These are phyloP conservation scores for Epinephelus fuscoguttatus DNA, from an alignment of 2,113 vertebrate species.

Conservation along the genomic window DNA sequence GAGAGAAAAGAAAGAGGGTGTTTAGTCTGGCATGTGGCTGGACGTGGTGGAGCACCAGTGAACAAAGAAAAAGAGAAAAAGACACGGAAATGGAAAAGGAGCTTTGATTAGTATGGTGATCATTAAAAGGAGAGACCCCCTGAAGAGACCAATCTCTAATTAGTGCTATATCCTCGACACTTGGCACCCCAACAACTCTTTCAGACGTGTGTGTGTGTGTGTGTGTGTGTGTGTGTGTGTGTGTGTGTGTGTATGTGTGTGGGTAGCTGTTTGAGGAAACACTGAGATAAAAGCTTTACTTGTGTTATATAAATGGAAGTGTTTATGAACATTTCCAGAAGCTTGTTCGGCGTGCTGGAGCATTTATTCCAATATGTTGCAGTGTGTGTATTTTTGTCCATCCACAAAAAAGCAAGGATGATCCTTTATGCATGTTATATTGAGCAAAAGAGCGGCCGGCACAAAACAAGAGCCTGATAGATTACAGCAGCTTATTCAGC, in stretches of 20 bases:
- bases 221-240: slow-evolving; percentile 11
- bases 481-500: slow-evolving; percentile 63
- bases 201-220: slow-evolving; percentile 36
- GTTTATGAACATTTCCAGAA: slow-evolving; percentile 30
- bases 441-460: slow-evolving; percentile 22
- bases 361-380: slow-evolving; percentile 2
- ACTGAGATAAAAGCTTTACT: slow-evolving; percentile 34
- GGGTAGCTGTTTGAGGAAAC: slow-evolving; percentile 5
- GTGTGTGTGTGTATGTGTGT: slow-evolving; percentile 10
- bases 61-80: slow-evolving; percentile 29
- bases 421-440: slow-evolving; percentile 6
- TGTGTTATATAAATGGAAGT: slow-evolving; percentile 36
- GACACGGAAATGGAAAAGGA: slow-evolving; percentile 21
- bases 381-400: slow-evolving; percentile 22
- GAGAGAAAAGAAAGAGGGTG: not conserved
- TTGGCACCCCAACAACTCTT: slow-evolving; percentile 57
- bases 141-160: slow-evolving; percentile 72
- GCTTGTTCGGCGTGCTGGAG: not conserved
- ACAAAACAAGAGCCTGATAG: slow-evolving; percentile 52
- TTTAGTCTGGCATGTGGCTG: slow-evolving; percentile 32
- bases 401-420: not conserved
- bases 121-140: slow-evolving; percentile 68
- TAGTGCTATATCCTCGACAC: slow-evolving; percentile 70
- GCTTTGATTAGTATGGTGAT: slow-evolving; percentile 69
- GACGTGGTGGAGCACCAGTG: slow-evolving; percentile 2